phyloP scores from a whole-genome alignment of 2,888 invertebrate genomes.

The Hipparchia semele region DNA sequence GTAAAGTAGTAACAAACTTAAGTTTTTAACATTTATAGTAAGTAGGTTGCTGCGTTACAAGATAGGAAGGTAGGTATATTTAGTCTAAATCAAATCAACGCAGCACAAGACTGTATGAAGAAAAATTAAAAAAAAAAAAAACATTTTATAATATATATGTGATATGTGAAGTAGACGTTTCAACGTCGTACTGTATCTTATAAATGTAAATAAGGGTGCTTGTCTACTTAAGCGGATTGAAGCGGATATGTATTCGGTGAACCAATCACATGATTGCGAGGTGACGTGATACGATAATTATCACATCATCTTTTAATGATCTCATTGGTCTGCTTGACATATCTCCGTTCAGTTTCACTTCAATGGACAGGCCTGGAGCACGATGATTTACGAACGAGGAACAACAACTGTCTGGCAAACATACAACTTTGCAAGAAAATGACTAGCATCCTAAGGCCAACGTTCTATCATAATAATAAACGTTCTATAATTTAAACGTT shows the following conservation, averaged over 20 bases:
- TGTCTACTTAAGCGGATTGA: too few relatives aligned
- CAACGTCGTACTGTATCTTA: slow-evolving; percentile 22
- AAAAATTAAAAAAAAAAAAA: neutral
- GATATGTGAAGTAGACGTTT: slow-evolving; percentile 31
- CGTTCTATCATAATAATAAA: slow-evolving; percentile 18
- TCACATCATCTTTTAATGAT: too few relatives aligned
- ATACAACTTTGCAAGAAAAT: slow-evolving; percentile 17
- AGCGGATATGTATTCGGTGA: too few relatives aligned
- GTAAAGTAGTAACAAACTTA: neutral
- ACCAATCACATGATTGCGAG: too few relatives aligned
- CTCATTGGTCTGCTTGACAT: too few relatives aligned
- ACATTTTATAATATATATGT: neutral
- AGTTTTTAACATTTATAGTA: neutral
- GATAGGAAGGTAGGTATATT: neutral
- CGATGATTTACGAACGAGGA: slow-evolving; percentile 25
- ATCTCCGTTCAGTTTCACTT: too few relatives aligned
- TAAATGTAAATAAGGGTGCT: slow-evolving; percentile 28
- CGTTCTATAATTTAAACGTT: slow-evolving; percentile 17
- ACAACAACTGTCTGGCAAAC: slow-evolving; percentile 29
- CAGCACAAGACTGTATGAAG: neutral
- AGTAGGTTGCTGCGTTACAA: neutral
- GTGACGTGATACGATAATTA: too few relatives aligned
- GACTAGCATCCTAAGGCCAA: slow-evolving; percentile 34
- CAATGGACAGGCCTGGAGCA: slow-evolving; percentile 24
- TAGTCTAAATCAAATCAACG: neutral